Evolutionary conservation across 2,888 invertebrate genomes (phyloP), one percentile per base, ranked within the genome.

Genomic region (Pardosa pseudoannulata): DNA sequence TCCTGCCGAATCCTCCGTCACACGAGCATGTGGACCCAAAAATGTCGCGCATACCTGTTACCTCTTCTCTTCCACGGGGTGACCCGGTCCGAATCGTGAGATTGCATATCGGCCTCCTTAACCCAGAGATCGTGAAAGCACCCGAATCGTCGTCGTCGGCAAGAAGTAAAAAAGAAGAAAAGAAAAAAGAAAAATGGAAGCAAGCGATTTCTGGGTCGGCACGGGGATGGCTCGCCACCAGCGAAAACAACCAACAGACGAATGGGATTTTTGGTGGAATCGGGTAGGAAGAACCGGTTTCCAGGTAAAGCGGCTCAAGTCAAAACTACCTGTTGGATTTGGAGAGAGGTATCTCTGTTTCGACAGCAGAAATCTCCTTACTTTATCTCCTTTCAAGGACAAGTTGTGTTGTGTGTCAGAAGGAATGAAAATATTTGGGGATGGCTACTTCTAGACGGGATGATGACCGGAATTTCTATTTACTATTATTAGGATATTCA

Each of bases 201-300:
- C 27, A 76, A 11, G 50, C 46, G 31, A 80, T 41, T 80, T 73
- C 65, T 80, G 46, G 81, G 81, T 81, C 81, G 74, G 74, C 50
- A 68, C 74, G 56, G 68, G 74, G 67, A 67, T 32, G 29, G 41
- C 46, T 79, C n/a, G 3, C 50, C 50, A 68, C 19, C 39, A n/a
- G 46, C 27, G 36, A 19, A 29, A 32, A 23, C n/a, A 56, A 56
- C 31, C 27, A n/a, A 70, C 39, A 74, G 29, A 56, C 32, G 1
- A 39, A 36, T 36, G 36, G 36, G 36, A 36, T 36, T n/a, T n/a
- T 5, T 36, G 36, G 36, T 5, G 9, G 36, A 36, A n/a, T n/a
- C n/a, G n/a, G n/a, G n/a, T n/a, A n/a, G n/a, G n/a, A n/a, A n/a
- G n/a, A n/a, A n/a, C n/a, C n/a, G n/a, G n/a, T n/a, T n/a, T n/a